Evolutionary conservation across 2,113 vertebrate genomes (phyloP).

Genomic region (Solenodon paradoxus): DNA sequence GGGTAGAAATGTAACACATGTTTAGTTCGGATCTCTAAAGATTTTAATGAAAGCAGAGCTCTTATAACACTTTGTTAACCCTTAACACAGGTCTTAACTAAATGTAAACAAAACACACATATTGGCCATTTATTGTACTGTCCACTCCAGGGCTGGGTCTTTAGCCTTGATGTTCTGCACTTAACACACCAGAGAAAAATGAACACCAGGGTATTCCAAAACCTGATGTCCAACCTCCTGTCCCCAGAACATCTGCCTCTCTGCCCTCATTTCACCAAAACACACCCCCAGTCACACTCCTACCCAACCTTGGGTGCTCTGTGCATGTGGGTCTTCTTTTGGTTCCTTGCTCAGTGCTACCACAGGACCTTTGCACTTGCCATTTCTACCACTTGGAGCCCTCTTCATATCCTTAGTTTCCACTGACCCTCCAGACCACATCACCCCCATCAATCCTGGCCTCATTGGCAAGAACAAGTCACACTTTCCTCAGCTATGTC

Average conservation of each 20-base stretch:
- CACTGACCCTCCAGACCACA: not conserved
- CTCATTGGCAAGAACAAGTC: not conserved
- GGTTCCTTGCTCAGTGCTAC: not conserved
- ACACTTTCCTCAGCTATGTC: not conserved
- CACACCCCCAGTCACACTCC: not conserved
- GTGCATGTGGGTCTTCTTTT: not conserved
- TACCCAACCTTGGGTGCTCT: not conserved
- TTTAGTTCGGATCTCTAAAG: not conserved
- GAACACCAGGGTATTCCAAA: not conserved
- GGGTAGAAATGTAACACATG: constrained; percentile 18
- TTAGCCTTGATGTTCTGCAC: not conserved
- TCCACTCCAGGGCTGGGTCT: not conserved
- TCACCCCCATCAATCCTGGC: not conserved
- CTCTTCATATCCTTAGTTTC: not conserved
- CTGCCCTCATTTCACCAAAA: not conserved
- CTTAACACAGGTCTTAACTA: not conserved
- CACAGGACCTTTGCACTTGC: not conserved
- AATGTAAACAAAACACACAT: constrained; percentile 27
- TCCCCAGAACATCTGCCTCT: not conserved
- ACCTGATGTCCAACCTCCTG: not conserved
- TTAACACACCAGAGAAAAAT: not conserved
- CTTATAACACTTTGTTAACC: not conserved
- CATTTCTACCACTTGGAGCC: not conserved
- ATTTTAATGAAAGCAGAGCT: constrained; percentile 30
- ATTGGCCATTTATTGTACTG: constrained; percentile 33